Base-by-base conservation (phyloP, 2,888 invertebrate genomes). In the Trypoxylon attenuatum region DNA sequence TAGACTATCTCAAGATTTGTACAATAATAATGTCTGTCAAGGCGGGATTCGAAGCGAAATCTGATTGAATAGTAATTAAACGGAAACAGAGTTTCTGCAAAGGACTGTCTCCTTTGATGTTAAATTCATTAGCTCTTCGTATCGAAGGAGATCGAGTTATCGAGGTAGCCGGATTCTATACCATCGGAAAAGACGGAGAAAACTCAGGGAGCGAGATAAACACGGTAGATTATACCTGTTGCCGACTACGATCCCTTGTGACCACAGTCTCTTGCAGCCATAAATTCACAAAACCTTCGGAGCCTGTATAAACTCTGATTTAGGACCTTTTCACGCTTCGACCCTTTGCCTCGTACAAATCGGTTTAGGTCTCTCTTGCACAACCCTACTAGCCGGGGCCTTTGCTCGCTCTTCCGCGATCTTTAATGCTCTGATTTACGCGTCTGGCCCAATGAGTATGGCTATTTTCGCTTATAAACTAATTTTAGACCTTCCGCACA, bases 241-340 rank as follows among this genome's bases (percentile, higher is more conserved):
- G 69, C 69, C 61, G 21, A 29, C n/a, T n/a, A n/a, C 21, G 55
- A 60, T 69, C 66, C 65, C 58, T 60, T 49, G 55, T 58, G 62
- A 58, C 58, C 63, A 23, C 49, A 23, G 33, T 13, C 51, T 49
- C 57, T 61, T 27, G 15, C 45, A 51, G 47, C 58, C 69, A 69
- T 76, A 74, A 73, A 76, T 74, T 69, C 55, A 51, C 60, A 70
- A 66, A 64, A 70, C 62, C 68, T 69, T 66, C 57, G 56, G 62
- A 64, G 59, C 61, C 52, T 56, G 66, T 62, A 60, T 70, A 74
- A 69, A 56, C 64, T 65, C 55, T 71, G 64, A 71, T 73, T 73
- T 71, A 64, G 55, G 52, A 60, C 42, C 58, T 69, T 68, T 64
- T 66, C 67, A 62, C 67, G 65, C 66, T 63, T 63, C 57, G 62